phyloP scores from a whole-genome alignment of 2,113 vertebrate genomes.

The Macrotis lagotis region DNA sequence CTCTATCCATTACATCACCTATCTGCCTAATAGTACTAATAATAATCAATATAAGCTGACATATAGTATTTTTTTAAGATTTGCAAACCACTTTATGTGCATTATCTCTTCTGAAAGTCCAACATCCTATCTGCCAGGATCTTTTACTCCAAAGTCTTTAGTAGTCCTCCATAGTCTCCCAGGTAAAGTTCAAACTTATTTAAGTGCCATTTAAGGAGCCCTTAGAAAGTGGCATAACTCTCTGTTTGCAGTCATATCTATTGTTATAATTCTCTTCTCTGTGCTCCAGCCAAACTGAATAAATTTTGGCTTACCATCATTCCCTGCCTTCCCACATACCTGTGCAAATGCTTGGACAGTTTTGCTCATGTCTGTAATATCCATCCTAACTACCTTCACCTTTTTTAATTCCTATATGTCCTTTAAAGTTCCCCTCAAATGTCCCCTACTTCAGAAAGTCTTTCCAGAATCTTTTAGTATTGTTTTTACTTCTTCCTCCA shows the following conservation, averaged over 20 bases:
- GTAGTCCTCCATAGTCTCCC: neutral
- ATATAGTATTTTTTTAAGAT: too few relatives aligned
- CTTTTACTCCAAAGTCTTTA: neutral
- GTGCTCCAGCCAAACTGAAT: neutral
- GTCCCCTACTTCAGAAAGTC: neutral
- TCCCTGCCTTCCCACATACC: neutral
- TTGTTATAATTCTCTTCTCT: neutral
- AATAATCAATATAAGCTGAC: too few relatives aligned
- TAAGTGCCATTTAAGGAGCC: neutral
- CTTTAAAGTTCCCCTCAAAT: neutral
- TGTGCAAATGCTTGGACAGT: neutral
- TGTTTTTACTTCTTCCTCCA: neutral
- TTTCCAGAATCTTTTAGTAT: neutral
- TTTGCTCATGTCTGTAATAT: neutral
- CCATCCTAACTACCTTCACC: neutral
- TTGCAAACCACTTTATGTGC: too few relatives aligned
- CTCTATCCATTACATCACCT: too few relatives aligned
- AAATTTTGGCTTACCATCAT: neutral
- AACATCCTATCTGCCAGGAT: neutral
- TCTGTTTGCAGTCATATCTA: neutral
- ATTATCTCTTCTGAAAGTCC: too few relatives aligned
- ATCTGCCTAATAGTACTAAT: too few relatives aligned
- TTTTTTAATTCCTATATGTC: neutral
- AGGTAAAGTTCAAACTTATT: neutral
- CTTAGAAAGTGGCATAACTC: neutral